Conservation (phyloP, 2,888 invertebrate species). For the Desoria tigrina region DNA sequence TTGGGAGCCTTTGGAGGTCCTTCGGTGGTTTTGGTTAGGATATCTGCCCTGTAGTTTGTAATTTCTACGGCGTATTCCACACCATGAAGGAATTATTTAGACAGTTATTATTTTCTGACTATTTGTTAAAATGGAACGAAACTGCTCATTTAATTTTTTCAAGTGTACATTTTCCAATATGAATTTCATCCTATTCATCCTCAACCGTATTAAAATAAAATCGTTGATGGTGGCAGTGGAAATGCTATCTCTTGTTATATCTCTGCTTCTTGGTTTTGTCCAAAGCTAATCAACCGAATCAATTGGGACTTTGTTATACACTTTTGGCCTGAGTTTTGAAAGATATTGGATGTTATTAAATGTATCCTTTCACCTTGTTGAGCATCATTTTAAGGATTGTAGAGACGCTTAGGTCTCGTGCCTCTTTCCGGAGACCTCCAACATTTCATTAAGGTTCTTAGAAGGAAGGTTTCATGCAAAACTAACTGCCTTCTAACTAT, state of each 20-base stretch:
- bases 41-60: too few relatives aligned
- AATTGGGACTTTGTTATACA: constrained; percentile 6
- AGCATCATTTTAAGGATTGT: not conserved
- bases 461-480: constrained; percentile 8
- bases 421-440: constrained; percentile 12
- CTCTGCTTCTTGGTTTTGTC: constrained; percentile 1
- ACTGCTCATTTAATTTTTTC: constrained; percentile 2
- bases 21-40: too few relatives aligned
- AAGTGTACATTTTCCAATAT: too few relatives aligned
- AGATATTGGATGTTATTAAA: too few relatives aligned
- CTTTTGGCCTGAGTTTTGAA: not conserved
- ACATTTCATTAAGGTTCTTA: constrained; percentile 7
- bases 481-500: not conserved
- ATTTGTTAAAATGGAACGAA: not conserved
- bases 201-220: not conserved
- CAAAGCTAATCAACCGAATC: not conserved
- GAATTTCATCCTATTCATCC: too few relatives aligned
- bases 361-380: not conserved
- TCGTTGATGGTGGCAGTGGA: not conserved
- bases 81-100: too few relatives aligned
- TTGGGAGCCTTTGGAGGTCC: too few relatives aligned
- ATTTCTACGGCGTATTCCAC: too few relatives aligned
- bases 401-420: not conserved
- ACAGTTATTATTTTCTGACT: too few relatives aligned
- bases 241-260: not conserved